These are phyloP conservation scores for Pteronura brasiliensis DNA, from an alignment of 2,113 vertebrate genomes.

Conservation along the genomic window DNA sequence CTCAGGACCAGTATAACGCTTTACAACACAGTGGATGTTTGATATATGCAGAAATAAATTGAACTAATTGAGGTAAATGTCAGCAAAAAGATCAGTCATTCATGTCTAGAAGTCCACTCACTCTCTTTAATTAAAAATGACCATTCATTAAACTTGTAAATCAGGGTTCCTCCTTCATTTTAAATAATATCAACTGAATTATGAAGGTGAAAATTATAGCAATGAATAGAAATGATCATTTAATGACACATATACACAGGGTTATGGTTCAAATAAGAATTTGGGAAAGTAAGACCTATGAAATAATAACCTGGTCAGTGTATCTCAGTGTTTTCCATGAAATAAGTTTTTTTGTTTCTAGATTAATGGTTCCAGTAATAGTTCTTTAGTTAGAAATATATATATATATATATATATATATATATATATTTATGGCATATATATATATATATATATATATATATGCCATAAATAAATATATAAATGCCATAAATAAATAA, in stretches of 20 bases:
- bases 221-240: conserved; percentile 6
- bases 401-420: neutral
- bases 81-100: conserved; percentile 11
- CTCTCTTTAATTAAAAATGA: conserved; percentile 63
- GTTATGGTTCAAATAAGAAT: neutral
- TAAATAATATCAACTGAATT: conserved; percentile 35
- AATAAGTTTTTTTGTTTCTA: neutral
- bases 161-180: neutral
- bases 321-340: neutral
- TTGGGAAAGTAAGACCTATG: neutral
- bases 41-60: conserved; percentile 55
- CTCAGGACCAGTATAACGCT: neutral
- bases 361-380: neutral
- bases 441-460: neutral
- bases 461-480: neutral
- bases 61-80: conserved; percentile 43
- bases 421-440: too few relatives aligned
- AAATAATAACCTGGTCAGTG: neutral
- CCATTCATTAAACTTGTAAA: conserved; percentile 49
- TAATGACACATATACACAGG: neutral
- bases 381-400: neutral
- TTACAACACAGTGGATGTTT: conserved; percentile 14
- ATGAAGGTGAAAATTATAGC: conserved; percentile 34
- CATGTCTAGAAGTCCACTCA: conserved; percentile 43
- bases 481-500: too few relatives aligned